phyloP scores from a whole-genome alignment of 2,797 vertebrate genomes.

The Gymnoscopelus braueri region DNA sequence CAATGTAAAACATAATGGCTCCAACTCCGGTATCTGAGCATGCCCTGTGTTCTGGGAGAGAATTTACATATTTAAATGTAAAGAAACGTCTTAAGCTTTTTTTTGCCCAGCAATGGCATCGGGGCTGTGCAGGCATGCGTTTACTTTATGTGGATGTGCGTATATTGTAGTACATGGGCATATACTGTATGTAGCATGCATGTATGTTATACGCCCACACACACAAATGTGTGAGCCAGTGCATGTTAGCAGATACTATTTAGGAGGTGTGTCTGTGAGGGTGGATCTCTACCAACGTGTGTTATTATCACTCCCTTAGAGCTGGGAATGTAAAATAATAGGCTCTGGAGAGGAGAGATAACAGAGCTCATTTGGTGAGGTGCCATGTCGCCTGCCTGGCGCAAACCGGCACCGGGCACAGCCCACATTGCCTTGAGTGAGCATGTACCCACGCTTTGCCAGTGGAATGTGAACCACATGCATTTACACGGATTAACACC shows the following conservation, averaged over 20 bases:
- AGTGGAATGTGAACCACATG: slow-evolving; percentile 1
- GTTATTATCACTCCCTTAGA: slow-evolving; percentile 63
- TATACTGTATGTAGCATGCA: no score
- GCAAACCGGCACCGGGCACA: background rate
- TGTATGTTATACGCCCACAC: no score
- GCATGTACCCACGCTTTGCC: slow-evolving; percentile 5
- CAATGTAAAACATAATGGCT: no score
- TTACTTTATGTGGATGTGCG: no score
- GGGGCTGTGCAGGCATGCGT: no score
- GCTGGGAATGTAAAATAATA: slow-evolving; percentile 60
- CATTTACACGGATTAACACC: slow-evolving; percentile 6
- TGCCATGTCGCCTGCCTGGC: slow-evolving; percentile 20
- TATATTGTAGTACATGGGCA: no score
- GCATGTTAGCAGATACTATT: slow-evolving; percentile 35
- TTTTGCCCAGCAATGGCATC: no score
- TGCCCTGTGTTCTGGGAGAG: no score
- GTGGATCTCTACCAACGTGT: slow-evolving; percentile 58
- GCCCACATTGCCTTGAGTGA: background rate
- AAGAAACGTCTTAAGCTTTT: no score
- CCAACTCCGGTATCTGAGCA: no score
- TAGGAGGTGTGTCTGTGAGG: slow-evolving; percentile 45
- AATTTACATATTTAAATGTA: no score
- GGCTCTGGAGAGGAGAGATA: slow-evolving; percentile 60
- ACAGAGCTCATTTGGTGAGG: slow-evolving; percentile 54
- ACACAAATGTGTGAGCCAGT: background rate